Evolutionary conservation across 2,888 invertebrate genomes (phyloP).

Genomic region (Callosobruchus maculatus): DNA sequence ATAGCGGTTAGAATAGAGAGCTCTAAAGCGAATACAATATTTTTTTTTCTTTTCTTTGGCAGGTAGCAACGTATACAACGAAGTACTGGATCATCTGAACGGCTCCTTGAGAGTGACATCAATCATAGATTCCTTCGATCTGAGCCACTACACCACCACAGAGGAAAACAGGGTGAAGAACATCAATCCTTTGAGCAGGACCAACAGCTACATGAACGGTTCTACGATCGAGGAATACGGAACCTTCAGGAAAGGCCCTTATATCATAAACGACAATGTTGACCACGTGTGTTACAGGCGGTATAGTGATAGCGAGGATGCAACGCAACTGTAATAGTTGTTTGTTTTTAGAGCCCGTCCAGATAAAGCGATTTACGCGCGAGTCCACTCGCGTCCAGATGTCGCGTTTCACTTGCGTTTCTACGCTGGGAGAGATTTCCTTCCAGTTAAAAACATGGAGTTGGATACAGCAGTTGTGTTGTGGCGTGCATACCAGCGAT

Average conservation of each 20-base stretch:
- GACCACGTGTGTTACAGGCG: constrained; percentile 56
- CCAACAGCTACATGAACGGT: neutral
- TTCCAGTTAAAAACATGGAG: too few relatives aligned
- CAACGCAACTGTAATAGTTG: constrained; percentile 34
- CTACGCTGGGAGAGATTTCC: too few relatives aligned
- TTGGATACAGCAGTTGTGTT: too few relatives aligned
- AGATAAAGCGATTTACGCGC: too few relatives aligned
- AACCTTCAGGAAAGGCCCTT: constrained; percentile 46
- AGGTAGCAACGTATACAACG: constrained; percentile 7
- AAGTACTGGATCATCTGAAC: constrained; percentile 1
- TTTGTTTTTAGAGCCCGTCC: too few relatives aligned
- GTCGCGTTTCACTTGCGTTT: too few relatives aligned
- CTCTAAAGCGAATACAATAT: too few relatives aligned
- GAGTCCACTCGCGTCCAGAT: too few relatives aligned
- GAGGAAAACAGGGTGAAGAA: constrained; percentile 4
- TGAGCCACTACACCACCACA: neutral
- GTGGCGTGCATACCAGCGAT: too few relatives aligned
- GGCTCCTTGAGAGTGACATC: constrained; percentile 1
- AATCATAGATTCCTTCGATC: constrained; percentile 1
- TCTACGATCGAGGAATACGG: constrained; percentile 39
- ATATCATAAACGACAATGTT: constrained; percentile 41
- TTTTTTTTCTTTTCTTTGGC: neutral
- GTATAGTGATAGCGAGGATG: constrained; percentile 37
- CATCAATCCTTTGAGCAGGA: constrained; percentile 19
- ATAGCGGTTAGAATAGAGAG: too few relatives aligned